phyloP scores from a whole-genome alignment of 2,797 vertebrate genomes.

The Peromyscus melanophrys region DNA sequence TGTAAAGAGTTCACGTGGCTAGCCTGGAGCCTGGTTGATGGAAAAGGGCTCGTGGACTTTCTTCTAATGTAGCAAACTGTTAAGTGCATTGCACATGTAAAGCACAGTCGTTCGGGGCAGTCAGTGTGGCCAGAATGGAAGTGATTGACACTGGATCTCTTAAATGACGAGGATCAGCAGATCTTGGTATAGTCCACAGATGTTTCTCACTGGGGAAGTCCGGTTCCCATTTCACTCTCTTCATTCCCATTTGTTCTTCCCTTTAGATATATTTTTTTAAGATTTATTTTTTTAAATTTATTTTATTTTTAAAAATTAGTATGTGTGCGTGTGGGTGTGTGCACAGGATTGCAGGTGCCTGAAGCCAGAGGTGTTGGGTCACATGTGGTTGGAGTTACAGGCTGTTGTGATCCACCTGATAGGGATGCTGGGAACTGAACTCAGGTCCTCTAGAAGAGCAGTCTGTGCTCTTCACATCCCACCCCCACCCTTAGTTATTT shows the following conservation, averaged over 20 bases:
- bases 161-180: slow-evolving; percentile 35
- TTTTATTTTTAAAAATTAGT: background rate
- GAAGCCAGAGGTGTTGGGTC: background rate
- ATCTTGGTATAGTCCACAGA: background rate
- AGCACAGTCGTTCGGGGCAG: background rate
- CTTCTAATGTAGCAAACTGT: background rate
- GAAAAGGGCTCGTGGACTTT: background rate
- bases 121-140: background rate
- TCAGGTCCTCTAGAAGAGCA: background rate
- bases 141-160: slow-evolving; percentile 29
- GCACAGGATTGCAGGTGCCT: background rate
- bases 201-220: background rate
- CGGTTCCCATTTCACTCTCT: background rate
- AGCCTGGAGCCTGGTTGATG: background rate
- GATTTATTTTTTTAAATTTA: background rate
- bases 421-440: background rate
- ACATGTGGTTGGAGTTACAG: background rate
- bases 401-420: background rate
- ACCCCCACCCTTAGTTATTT: background rate
- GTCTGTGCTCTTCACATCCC: background rate
- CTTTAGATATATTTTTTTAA: background rate
- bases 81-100: background rate
- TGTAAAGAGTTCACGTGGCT: background rate
- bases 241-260: background rate
- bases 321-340: background rate